Evolutionary conservation across 2,888 invertebrate species (phyloP), one percentile per base, ranked within the genome.

Genomic region (Apodemia zela): DNA sequence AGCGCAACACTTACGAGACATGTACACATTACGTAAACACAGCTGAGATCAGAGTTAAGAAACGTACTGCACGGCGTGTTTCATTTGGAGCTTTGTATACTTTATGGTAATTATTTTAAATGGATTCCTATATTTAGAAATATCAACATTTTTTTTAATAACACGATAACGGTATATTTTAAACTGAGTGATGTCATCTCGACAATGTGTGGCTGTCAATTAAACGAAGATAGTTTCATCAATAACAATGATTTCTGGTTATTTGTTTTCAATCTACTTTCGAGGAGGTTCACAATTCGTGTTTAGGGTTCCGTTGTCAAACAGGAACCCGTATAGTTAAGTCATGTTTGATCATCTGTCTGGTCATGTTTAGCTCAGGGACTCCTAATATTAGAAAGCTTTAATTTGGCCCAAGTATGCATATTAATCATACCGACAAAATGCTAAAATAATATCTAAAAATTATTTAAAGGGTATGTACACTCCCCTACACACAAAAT

Each of bases 181-280:
- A 45, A 45, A 45, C n/a, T n/a, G 18, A 60, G 45, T 57, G 42
- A 18, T 13, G 45, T 57, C 38, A 5, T 33, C 29, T 3, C 2
- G 76, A 76, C 76, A 75, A 72, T 75, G 77, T 72, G 60, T 62
- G 62, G 60, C 86, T 79, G 85, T 87, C 84, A 78, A 81, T 89
- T 81, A 89, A 10, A 11, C 35, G 35, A 35, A 10, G 4, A 13
- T 38, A 11, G 38, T 38, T 15, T 38, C 3, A 13, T 38, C 13
- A 15, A 38, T 38, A 38, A 38, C 33, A 33, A 33, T 10, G 33
- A 33, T 33, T 33, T 33, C 8, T 33, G 33, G 29, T 29, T 35
- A 35, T 38, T 38, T 38, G 38, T 38, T 15, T 15, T 38, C 38
- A 13, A 38, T 13, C 13, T 8, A 38, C 4, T 15, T 38, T 13